These are phyloP conservation scores for Temnothorax rugatulus DNA, from an alignment of 2,888 invertebrate species.

Conservation along the genomic window DNA sequence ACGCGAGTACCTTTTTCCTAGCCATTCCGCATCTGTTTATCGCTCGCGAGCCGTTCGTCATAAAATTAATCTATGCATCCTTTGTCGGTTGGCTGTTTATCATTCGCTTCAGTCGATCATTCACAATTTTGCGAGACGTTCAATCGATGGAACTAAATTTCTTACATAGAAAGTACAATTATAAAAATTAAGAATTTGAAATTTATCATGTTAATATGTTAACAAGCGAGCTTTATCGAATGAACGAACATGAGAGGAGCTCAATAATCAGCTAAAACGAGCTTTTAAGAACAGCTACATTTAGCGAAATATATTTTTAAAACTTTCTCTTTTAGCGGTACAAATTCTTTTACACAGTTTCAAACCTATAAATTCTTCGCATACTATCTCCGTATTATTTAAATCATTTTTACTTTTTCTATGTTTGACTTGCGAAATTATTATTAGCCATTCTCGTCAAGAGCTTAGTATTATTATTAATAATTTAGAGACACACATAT, in stretches of 20 bases:
- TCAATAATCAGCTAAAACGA: background rate
- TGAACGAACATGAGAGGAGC: background rate
- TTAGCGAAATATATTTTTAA: background rate
- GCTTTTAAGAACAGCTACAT: background rate
- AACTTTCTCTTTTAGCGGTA: background rate
- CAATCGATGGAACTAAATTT: background rate
- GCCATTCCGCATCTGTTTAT: background rate
- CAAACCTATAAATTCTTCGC: background rate
- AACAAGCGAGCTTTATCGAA: background rate
- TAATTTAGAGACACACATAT: background rate
- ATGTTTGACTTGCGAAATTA: background rate
- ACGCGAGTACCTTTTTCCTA: background rate
- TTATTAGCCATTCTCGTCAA: background rate
- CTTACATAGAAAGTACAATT: background rate
- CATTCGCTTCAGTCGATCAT: background rate
- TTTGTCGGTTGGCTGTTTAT: background rate
- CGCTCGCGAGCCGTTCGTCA: background rate
- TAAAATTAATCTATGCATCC: background rate
- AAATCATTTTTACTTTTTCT: background rate
- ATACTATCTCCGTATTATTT: background rate
- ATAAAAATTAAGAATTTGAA: background rate
- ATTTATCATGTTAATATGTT: background rate
- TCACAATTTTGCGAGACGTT: background rate
- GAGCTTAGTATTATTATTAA: background rate
- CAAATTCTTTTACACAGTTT: conserved; percentile 1